phyloP scores from a whole-genome alignment of 2,113 vertebrate species.

The Gila orcuttii region DNA sequence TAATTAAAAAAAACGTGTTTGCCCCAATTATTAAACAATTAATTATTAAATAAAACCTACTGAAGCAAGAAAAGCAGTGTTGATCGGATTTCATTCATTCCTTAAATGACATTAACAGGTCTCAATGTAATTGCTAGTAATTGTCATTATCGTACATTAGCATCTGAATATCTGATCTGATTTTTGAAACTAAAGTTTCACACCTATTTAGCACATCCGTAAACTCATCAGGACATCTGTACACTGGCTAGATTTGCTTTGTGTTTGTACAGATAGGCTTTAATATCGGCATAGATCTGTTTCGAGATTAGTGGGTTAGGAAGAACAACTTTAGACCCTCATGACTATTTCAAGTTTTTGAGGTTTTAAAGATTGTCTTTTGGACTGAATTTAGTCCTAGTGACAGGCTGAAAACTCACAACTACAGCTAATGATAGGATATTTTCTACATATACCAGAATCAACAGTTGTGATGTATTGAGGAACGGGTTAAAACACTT shows the following conservation, averaged over 20 bases:
- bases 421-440: neutral
- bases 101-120: neutral
- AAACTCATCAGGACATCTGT: neutral
- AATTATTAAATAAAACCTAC: neutral
- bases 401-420: neutral
- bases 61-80: neutral
- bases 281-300: neutral
- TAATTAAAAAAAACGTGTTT: neutral
- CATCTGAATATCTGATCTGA: neutral
- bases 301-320: neutral
- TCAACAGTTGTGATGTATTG: neutral
- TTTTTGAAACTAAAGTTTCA: neutral
- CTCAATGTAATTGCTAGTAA: slow-evolving; percentile 59
- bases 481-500: slow-evolving; percentile 2
- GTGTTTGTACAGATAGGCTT: neutral
- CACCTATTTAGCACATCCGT: neutral
- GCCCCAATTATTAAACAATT: neutral
- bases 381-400: neutral
- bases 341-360: neutral
- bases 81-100: neutral
- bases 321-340: neutral
- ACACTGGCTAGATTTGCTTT: neutral
- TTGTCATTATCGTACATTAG: neutral
- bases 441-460: neutral
- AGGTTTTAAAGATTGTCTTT: neutral